Evolutionary conservation across 2,113 vertebrate genomes (phyloP).

Genomic region (Xenopus tropicalis): DNA sequence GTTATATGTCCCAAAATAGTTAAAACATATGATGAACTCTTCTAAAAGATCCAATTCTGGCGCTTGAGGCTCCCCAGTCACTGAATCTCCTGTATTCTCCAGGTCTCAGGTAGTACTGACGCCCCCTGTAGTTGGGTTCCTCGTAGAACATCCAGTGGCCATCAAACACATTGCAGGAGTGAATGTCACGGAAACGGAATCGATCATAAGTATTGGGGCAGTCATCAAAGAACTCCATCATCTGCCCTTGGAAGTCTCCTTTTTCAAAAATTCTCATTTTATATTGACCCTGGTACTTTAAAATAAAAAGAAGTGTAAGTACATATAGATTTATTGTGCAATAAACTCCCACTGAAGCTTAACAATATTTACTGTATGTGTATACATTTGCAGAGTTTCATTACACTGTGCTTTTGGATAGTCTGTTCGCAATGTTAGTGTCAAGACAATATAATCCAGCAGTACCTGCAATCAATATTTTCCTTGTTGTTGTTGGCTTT

Average conservation of each 20-base stretch:
- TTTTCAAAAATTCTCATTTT: conserved; percentile 90
- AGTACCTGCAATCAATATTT: too few relatives aligned
- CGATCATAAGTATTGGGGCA: conserved; percentile 83
- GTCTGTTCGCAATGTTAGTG: too few relatives aligned
- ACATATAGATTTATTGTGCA: conserved; percentile 1
- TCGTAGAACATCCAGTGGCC: conserved; percentile 92
- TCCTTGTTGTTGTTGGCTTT: too few relatives aligned
- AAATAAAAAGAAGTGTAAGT: too few relatives aligned
- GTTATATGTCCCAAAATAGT: too few relatives aligned
- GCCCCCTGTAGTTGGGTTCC: conserved; percentile 82
- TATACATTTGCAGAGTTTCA: too few relatives aligned
- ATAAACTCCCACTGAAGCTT: too few relatives aligned
- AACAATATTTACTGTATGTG: too few relatives aligned
- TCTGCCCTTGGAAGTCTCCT: conserved; percentile 82
- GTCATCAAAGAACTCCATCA: conserved; percentile 80
- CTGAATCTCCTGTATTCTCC: conserved; percentile 84
- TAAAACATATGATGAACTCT: conserved; percentile 52
- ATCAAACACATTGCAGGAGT: conserved; percentile 84
- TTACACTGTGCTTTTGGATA: too few relatives aligned
- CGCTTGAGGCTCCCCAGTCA: conserved; percentile 80
- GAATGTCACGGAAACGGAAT: conserved; percentile 78
- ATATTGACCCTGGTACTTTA: conserved; percentile 49
- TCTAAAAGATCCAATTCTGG: conserved; percentile 81
- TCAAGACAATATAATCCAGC: too few relatives aligned
- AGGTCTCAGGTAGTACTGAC: conserved; percentile 89